phyloP scores from a whole-genome alignment of 2,888 invertebrate genomes.

The Abrostola tripartita region DNA sequence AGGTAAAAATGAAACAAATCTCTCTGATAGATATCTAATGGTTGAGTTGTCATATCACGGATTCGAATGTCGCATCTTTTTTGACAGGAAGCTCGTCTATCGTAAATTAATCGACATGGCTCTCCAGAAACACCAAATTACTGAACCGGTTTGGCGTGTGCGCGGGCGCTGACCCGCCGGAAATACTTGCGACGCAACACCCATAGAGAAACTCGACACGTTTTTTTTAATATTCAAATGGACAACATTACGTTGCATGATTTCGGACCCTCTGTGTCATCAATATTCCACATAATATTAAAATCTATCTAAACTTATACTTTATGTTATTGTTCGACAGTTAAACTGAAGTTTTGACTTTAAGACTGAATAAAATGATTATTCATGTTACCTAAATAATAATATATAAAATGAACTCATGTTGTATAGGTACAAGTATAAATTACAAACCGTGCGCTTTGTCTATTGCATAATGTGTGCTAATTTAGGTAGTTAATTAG shows the following conservation, averaged over 20 bases:
- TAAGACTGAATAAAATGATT: slow-evolving; percentile 3
- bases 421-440: background rate
- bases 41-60: slow-evolving; percentile 67
- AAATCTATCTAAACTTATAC: slow-evolving; percentile 17
- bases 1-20: slow-evolving; percentile 61
- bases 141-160: slow-evolving; percentile 85
- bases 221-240: slow-evolving; percentile 64
- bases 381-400: slow-evolving; percentile 3
- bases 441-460: background rate
- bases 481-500: too few species aligned
- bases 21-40: slow-evolving; percentile 62
- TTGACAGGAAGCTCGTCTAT: slow-evolving; percentile 80
- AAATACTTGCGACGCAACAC: slow-evolving; percentile 67
- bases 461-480: too few species aligned
- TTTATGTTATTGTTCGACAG: slow-evolving; percentile 8
- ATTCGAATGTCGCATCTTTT: slow-evolving; percentile 67
- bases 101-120: slow-evolving; percentile 79
- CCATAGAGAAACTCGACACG: slow-evolving; percentile 64
- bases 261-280: slow-evolving; percentile 37
- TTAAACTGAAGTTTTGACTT: slow-evolving; percentile 8
- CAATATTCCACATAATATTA: slow-evolving; percentile 38
- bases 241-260: slow-evolving; percentile 50
- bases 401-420: slow-evolving; percentile 1
- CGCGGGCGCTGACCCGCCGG: slow-evolving; percentile 68
- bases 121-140: slow-evolving; percentile 75